Percentiles rank a stretch among this genome's conserved stretches.
phyloP scores from a whole-genome alignment of 2,113 vertebrate species.

The Seriola dumerili region DNA sequence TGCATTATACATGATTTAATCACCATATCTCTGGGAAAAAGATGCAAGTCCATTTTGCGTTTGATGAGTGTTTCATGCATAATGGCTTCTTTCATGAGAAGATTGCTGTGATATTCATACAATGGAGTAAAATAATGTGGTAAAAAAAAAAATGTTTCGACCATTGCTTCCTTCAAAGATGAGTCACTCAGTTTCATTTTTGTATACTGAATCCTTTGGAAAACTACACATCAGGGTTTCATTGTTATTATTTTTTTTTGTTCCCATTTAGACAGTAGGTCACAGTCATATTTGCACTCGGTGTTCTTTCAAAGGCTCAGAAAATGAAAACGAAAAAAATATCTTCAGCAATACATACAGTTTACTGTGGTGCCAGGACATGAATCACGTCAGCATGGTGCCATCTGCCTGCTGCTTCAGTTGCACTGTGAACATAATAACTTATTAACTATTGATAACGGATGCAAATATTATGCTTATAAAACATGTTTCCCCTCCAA shows the following conservation, averaged over 20 bases:
- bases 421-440: not conserved
- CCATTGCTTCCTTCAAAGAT: not conserved
- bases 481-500: not conserved
- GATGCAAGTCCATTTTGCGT: slow-evolving; percentile 43
- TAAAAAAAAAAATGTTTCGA: slow-evolving; percentile 5
- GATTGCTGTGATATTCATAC: slow-evolving; percentile 36
- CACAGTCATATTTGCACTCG: not conserved
- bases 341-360: not conserved
- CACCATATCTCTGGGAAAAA: slow-evolving; percentile 61
- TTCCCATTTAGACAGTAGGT: slow-evolving; percentile 9
- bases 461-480: not conserved
- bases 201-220: not conserved
- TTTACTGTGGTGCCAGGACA: slow-evolving; percentile 6
- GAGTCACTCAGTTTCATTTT: slow-evolving; percentile 20
- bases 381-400: not conserved
- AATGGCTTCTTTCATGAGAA: slow-evolving; percentile 51
- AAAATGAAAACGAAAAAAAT: not conserved
- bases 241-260: not conserved
- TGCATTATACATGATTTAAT: slow-evolving; percentile 79
- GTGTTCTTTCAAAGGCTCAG: not conserved
- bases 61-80: slow-evolving; percentile 60
- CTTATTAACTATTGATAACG: not conserved
- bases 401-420: slow-evolving; percentile 8
- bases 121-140: slow-evolving; percentile 15
- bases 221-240: not conserved